Evolutionary conservation across 1,140 invertebrate genomes (phyloP).

Genomic region (Lamellibrachia luymesi): DNA sequence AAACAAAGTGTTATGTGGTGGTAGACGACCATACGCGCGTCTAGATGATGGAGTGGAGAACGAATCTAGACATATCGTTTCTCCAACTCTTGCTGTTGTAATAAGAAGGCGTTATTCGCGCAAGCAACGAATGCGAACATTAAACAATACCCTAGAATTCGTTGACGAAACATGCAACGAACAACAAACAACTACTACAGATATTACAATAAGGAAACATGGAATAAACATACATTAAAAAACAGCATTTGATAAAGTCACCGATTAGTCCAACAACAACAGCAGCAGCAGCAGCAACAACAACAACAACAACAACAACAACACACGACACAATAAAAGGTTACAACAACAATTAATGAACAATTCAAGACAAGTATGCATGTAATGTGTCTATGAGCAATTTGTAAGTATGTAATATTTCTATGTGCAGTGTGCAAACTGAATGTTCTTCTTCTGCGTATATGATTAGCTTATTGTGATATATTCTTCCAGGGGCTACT

Average conservation of each 20-base stretch:
- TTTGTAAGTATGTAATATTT: background rate
- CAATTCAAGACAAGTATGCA: background rate
- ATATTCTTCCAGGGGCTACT: background rate
- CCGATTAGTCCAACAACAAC: background rate
- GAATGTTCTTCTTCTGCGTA: too few relatives aligned
- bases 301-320: too few relatives aligned
- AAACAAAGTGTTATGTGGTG: too few relatives aligned
- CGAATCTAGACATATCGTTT: too few relatives aligned
- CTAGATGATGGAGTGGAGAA: too few relatives aligned
- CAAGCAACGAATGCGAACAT: background rate
- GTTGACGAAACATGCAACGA: too few relatives aligned
- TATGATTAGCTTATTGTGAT: background rate
- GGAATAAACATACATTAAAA: background rate
- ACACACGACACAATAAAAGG: background rate
- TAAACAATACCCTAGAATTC: too few relatives aligned
- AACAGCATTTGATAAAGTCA: too few relatives aligned
- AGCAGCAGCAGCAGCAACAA: background rate
- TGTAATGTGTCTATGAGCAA: background rate
- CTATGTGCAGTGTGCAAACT: background rate
- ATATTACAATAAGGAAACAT: background rate
- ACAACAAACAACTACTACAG: background rate
- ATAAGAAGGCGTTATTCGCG: background rate
- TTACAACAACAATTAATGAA: background rate
- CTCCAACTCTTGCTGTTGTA: too few relatives aligned
- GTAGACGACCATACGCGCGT: too few relatives aligned